phyloP scores from a whole-genome alignment of 2,113 vertebrate species.

The Chaetura pelagica region DNA sequence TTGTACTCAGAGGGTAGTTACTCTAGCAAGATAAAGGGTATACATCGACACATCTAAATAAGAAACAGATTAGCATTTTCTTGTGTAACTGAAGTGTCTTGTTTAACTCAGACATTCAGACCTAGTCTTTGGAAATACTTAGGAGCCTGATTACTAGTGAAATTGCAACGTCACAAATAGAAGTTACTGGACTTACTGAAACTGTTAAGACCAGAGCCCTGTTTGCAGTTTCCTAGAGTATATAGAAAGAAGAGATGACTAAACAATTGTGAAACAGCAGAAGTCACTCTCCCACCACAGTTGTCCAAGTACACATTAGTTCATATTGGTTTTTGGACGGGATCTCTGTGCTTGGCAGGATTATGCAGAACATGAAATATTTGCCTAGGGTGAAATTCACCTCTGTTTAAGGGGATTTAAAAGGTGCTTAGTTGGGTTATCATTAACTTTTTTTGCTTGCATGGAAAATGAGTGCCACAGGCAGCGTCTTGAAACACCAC shows the following conservation, averaged over 20 bases:
- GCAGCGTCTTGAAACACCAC: background rate
- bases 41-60: background rate
- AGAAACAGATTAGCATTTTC: background rate
- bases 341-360: background rate
- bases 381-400: slow-evolving; percentile 21
- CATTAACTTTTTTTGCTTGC: background rate
- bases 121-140: background rate
- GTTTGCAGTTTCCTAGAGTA: background rate
- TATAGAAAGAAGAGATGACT: background rate
- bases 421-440: slow-evolving; percentile 14
- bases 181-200: background rate
- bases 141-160: background rate
- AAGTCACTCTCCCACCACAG: background rate
- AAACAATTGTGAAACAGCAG: background rate
- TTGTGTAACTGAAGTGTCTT: background rate
- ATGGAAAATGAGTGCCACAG: background rate
- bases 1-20: background rate
- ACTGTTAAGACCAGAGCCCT: background rate
- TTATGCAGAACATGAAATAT: background rate
- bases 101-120: background rate
- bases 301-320: background rate
- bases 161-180: background rate
- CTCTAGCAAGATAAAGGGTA: background rate
- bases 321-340: background rate
- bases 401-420: slow-evolving; percentile 30